Evolutionary conservation across 2,888 invertebrate species (phyloP).

Genomic region (Cheilosia vernalis): DNA sequence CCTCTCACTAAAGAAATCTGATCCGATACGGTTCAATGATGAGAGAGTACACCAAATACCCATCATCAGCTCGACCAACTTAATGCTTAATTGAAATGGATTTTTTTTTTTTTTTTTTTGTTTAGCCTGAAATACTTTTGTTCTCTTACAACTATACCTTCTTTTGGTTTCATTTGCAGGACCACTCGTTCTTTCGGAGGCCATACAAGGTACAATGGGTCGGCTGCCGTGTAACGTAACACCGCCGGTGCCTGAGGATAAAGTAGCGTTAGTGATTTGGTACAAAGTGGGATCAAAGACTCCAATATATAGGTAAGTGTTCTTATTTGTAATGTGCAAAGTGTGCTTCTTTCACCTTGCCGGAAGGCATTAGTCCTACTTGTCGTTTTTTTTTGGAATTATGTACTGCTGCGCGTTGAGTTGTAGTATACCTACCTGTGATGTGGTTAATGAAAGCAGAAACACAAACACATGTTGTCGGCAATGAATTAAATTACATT

Average conservation of each 20-base stretch:
- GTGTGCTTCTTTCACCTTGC: slow-evolving; percentile 1
- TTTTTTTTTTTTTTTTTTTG: not conserved
- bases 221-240: slow-evolving; percentile 83
- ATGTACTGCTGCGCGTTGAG: not conserved
- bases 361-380: not conserved
- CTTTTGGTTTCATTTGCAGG: slow-evolving; percentile 78
- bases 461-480: not conserved
- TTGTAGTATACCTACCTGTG: not conserved
- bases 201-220: slow-evolving; percentile 82
- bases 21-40: too few species aligned
- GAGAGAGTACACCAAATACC: not conserved
- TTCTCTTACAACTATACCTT: not conserved
- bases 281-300: slow-evolving; percentile 83
- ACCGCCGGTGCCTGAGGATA: slow-evolving; percentile 82
- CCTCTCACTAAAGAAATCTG: not conserved
- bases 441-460: not conserved
- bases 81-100: not conserved
- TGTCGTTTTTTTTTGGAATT: not conserved
- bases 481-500: not conserved
- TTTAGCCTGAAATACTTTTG: not conserved
- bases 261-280: slow-evolving; percentile 83
- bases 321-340: not conserved
- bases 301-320: slow-evolving; percentile 83
- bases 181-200: slow-evolving; percentile 82
- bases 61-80: not conserved